Evolutionary conservation across 2,797 vertebrate genomes (phyloP), one percentile per base, ranked within the genome.

Genomic region (Catostomus latipinnis): DNA sequence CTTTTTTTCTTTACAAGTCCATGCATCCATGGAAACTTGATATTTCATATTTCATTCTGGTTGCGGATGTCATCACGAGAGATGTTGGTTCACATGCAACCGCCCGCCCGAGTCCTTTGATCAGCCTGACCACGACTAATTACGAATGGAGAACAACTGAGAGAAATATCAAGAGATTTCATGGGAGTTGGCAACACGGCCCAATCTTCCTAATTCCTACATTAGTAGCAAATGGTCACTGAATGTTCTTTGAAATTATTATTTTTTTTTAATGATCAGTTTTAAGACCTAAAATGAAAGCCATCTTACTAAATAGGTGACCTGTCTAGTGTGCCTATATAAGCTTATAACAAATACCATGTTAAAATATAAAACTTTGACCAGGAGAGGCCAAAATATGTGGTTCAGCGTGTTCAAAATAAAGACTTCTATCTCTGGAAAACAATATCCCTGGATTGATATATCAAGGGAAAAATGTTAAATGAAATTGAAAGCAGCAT

Each of bases 21-120:
- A 94, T 94, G 93, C 96, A 97, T 95, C 95, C 95, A 86, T 83
- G 93, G 98, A 98, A 99, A 99, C 96, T 93, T 90, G 97, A 99
- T 98, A 97, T 99, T 99, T 98, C 98, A 99, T 99, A 99, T 99
- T 99, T 99, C 98, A 99, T 97, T 99, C 96, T 99, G 96, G 95
- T 98, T 96, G 96, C 93, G 96, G 94, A 97, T 96, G 96, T 98
- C 97, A 97, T 96, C 95, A 95, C 93, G 94, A 97, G 92, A 95
- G 96, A 98, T 94, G 94, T 89, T 90, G 95, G 97, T 98, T 98
- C 97, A 98, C 97, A 99, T 96, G 96, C 97, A 96, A 96, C 92
- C 90, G 91, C 92, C 94, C 92, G 92, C 84, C 93, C 82, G 88
- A 91, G 77, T 84, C 91, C 97, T 99, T 98, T 99, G 98, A 99